A percentile compares a stretch with the other conserved stretches of the same genome.
Evolutionary conservation across 2,113 vertebrate genomes (phyloP).

Genomic region (Nothobranchius furzeri): DNA sequence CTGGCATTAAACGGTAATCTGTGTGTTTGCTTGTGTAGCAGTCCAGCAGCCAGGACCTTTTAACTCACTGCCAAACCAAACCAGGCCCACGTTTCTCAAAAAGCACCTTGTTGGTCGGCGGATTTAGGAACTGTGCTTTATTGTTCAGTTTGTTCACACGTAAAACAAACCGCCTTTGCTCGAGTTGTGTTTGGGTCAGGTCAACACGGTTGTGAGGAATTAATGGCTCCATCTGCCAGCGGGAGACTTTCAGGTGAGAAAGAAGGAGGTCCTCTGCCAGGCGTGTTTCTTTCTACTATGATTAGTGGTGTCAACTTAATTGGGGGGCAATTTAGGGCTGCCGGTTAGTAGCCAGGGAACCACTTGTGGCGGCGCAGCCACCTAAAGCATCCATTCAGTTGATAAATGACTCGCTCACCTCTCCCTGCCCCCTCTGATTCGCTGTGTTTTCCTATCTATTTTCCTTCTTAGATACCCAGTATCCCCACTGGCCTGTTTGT

Average conservation of each 20-base stretch:
- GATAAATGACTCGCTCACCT: conserved; percentile 59
- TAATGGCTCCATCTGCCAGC: conserved; percentile 19
- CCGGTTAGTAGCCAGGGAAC: conserved; percentile 68
- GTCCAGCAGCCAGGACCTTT: conserved; percentile 46
- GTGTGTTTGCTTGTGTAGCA: conserved; percentile 29
- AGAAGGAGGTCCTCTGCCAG: conserved; percentile 43
- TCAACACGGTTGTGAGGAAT: background rate
- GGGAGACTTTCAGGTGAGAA: conserved; percentile 57
- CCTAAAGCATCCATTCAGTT: conserved; percentile 64
- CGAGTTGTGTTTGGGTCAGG: conserved; percentile 15
- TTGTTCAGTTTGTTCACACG: conserved; percentile 24
- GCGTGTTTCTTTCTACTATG: conserved; percentile 49
- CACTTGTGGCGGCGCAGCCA: conserved; percentile 53
- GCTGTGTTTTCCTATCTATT: conserved; percentile 33
- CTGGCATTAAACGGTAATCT: conserved; percentile 42
- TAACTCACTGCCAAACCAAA: conserved; percentile 52
- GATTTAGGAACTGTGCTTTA: conserved; percentile 55
- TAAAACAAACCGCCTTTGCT: conserved; percentile 22
- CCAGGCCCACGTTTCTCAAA: conserved; percentile 47
- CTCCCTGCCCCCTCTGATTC: conserved; percentile 50
- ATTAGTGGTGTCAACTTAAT: conserved; percentile 74
- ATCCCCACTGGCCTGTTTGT: conserved; percentile 53
- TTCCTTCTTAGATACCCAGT: conserved; percentile 85
- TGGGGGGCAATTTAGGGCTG: conserved; percentile 63
- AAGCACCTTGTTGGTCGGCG: conserved; percentile 46